Conservation (phyloP, 2,797 vertebrate species). For the Sebastes alutus region DNA sequence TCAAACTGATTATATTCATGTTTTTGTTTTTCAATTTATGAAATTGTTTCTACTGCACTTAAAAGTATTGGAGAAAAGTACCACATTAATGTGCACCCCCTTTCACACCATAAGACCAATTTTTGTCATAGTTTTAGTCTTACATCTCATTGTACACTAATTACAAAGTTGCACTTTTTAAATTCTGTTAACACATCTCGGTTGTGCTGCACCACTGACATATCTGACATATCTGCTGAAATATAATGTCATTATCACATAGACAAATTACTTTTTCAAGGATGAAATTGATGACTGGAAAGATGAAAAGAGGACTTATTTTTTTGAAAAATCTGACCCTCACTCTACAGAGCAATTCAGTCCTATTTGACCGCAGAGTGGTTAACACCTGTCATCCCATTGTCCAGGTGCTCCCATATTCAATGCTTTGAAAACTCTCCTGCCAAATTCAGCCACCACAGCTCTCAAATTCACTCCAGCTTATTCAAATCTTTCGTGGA, state of each 20-base stretch:
- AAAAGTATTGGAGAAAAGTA: background rate
- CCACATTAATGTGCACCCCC: background rate
- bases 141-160: background rate
- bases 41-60: background rate
- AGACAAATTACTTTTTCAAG: background rate
- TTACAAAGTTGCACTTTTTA: constrained; percentile 4
- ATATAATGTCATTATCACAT: background rate
- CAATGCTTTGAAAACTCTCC: background rate
- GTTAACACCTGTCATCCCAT: background rate
- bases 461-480: background rate
- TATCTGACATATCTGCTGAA: background rate
- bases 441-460: background rate
- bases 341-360: background rate
- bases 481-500: constrained; percentile 8
- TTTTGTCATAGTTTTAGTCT: background rate
- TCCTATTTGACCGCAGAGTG: background rate
- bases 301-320: background rate
- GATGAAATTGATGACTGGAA: background rate
- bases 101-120: background rate
- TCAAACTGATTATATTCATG: background rate
- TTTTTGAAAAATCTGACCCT: background rate
- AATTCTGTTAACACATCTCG: constrained; percentile 1
- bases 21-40: background rate
- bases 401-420: background rate
- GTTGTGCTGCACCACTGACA: background rate